phyloP scores from a whole-genome alignment of 2,113 vertebrate species.

The Caranx melampygus region DNA sequence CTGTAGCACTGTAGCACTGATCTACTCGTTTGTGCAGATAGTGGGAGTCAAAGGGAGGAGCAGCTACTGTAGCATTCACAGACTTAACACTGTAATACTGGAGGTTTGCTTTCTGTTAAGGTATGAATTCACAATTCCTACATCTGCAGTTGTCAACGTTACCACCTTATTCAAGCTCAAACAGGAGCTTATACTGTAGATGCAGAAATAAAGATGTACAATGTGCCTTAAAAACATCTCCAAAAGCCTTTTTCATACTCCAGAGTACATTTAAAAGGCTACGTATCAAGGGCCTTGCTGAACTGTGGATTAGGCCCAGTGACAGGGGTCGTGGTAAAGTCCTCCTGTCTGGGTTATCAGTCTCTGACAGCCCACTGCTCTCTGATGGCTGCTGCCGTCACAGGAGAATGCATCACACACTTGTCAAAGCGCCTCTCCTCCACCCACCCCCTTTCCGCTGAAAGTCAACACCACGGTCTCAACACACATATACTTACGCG shows the following conservation, averaged over 20 bases:
- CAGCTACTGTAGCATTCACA: constrained; percentile 1
- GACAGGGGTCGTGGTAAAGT: constrained; percentile 52
- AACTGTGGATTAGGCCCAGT: constrained; percentile 47
- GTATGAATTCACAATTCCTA: background rate
- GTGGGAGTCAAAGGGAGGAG: background rate
- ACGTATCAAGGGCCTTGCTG: constrained; percentile 21
- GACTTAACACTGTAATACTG: constrained; percentile 11
- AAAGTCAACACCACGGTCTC: constrained; percentile 71
- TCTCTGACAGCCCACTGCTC: constrained; percentile 68
- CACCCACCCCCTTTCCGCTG: constrained; percentile 72
- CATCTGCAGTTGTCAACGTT: background rate
- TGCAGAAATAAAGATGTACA: background rate
- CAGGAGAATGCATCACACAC: constrained; percentile 75
- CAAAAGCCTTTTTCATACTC: background rate
- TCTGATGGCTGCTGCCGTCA: constrained; percentile 76
- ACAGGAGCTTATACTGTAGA: background rate
- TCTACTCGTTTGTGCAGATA: constrained; percentile 17
- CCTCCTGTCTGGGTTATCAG: constrained; percentile 67
- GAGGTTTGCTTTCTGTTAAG: constrained; percentile 8
- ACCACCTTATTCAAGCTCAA: constrained; percentile 20
- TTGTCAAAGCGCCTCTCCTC: constrained; percentile 77
- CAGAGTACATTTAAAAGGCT: constrained; percentile 26
- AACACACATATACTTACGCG: constrained; percentile 68
- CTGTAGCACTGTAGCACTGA: background rate
- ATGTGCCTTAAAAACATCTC: background rate